Evolutionary conservation across 2,888 invertebrate genomes (phyloP).

Genomic region (Apoda limacodes): DNA sequence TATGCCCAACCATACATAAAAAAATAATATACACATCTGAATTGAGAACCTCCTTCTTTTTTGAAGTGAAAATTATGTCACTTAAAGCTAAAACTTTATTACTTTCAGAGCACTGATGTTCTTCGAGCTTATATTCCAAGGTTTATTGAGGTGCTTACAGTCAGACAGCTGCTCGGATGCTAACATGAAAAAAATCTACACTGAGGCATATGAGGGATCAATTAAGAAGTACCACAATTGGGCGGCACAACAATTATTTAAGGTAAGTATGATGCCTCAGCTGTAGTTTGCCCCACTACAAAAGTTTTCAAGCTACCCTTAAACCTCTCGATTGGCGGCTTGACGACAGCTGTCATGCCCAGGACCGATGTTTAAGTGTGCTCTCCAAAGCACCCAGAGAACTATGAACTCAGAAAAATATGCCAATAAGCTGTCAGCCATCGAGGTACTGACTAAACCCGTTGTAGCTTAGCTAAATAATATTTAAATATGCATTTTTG

Average conservation of each 20-base stretch:
- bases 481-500: no score
- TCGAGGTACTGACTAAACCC: no score
- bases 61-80: neutral
- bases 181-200: slow-evolving; percentile 72
- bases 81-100: slow-evolving; percentile 3
- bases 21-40: neutral
- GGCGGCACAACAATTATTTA: slow-evolving; percentile 79
- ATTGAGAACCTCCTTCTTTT: neutral
- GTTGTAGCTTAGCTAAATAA: no score
- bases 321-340: no score
- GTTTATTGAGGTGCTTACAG: slow-evolving; percentile 61
- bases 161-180: slow-evolving; percentile 54
- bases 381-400: no score
- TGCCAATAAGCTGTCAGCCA: no score
- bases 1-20: neutral
- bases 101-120: slow-evolving; percentile 72
- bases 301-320: no score
- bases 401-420: no score
- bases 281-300: no score
- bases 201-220: slow-evolving; percentile 76
- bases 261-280: slow-evolving; percentile 68
- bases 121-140: slow-evolving; percentile 69
- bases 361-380: no score
- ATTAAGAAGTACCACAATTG: slow-evolving; percentile 82
- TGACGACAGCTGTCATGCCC: no score